phyloP scores from a whole-genome alignment of 2,888 invertebrate species.

The Ennomos erosarius region DNA sequence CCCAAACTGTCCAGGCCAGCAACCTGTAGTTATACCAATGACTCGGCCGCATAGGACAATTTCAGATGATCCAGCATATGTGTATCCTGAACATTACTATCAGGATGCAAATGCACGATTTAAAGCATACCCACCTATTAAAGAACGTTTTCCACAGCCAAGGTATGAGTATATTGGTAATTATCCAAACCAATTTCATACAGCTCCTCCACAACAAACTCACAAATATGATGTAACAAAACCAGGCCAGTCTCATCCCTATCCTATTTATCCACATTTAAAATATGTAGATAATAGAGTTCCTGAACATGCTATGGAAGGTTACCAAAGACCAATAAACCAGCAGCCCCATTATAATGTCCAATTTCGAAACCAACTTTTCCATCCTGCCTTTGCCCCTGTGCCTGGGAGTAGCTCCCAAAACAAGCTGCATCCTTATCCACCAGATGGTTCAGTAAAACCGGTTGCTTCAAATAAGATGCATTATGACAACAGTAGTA shows the following conservation, averaged over 20 bases:
- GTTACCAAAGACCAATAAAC: conserved; percentile 65
- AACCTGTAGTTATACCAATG: conserved; percentile 55
- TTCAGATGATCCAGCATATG: conserved; percentile 66
- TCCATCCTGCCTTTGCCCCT: conserved; percentile 69
- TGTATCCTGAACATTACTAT: conserved; percentile 68
- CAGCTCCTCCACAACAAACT: conserved; percentile 61
- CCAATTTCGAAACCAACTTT: conserved; percentile 66
- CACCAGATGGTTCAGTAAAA: conserved; percentile 61
- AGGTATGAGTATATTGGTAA: conserved; percentile 80
- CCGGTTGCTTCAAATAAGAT: conserved; percentile 62
- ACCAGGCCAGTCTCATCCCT: conserved; percentile 63
- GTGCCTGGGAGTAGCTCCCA: conserved; percentile 61
- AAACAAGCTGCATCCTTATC: conserved; percentile 68
- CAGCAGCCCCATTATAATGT: conserved; percentile 63
- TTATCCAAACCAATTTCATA: conserved; percentile 71
- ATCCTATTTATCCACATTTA: conserved; percentile 66
- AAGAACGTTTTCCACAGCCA: conserved; percentile 71
- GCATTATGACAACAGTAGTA: conserved; percentile 65
- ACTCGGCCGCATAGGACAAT: conserved; percentile 60
- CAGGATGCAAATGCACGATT: conserved; percentile 70
- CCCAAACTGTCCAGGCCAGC: conserved; percentile 65
- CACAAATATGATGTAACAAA: conserved; percentile 76
- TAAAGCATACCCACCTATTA: conserved; percentile 74
- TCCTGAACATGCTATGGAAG: conserved; percentile 66
- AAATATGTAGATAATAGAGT: conserved; percentile 73